Evolutionary conservation across 2,888 invertebrate species (phyloP).

Genomic region (Hermodice carunculata): DNA sequence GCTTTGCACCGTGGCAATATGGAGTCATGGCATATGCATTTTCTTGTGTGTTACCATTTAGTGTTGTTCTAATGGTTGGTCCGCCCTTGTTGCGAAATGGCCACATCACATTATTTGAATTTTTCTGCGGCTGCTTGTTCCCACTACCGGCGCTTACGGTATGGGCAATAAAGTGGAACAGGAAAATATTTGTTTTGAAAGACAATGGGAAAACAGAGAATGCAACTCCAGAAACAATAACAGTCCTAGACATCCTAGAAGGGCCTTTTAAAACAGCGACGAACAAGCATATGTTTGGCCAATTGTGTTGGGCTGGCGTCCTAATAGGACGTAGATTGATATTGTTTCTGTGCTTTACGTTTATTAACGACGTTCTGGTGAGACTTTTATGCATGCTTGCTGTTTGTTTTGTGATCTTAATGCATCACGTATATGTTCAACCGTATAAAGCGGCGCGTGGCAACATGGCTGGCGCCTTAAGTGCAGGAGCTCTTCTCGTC

Average conservation of each 20-base stretch:
- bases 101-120: constrained; percentile 13
- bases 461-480: constrained; percentile 25
- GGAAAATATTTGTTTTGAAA: background rate
- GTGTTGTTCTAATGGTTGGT: constrained; percentile 17
- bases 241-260: constrained; percentile 20
- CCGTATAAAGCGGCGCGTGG: constrained; percentile 18
- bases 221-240: constrained; percentile 11
- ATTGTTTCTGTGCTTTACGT: constrained; percentile 27
- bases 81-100: constrained; percentile 16
- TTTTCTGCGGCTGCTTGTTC: constrained; percentile 26
- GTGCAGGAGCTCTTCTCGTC: constrained; percentile 23
- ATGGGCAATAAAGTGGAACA: constrained; percentile 5
- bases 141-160: constrained; percentile 17
- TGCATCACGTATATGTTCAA: constrained; percentile 26
- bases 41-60: constrained; percentile 16
- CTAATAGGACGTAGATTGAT: constrained; percentile 20
- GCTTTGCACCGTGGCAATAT: constrained; percentile 22
- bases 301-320: constrained; percentile 28
- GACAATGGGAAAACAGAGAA: background rate
- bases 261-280: constrained; percentile 26
- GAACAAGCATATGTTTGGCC: background rate
- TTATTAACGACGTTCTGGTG: constrained; percentile 25
- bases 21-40: constrained; percentile 16
- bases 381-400: constrained; percentile 24
- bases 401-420: constrained; percentile 25